Evolutionary conservation across 2,797 vertebrate genomes (phyloP), one percentile per base, ranked within the genome.

Genomic region (Acestrorhynchus altus): DNA sequence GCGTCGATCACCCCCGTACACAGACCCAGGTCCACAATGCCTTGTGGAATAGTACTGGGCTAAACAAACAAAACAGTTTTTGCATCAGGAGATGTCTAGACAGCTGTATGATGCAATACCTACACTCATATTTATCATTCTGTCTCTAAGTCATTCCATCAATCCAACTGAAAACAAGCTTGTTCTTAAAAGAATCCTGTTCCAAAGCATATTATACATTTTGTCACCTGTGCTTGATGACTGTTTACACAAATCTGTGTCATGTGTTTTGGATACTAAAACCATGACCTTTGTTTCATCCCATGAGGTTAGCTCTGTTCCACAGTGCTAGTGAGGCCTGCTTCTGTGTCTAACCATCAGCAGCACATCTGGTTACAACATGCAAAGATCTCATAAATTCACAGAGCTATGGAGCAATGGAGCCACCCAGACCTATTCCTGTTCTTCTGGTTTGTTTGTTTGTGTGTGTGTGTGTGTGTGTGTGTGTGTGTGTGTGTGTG

Each of bases 21-120:
- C 31, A 89, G 87, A 89, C 94, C 94, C 93, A 95, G 93, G 86
- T 95, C 94, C 16, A 95, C 92, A 0, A 93, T 94, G 67, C 94
- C 94, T 84, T 95, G 94, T 60, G 94, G 94, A 79, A 95, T 83
- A 0, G 94, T 95, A 83, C 93, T 94, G 1, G 93, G 92, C 94
- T 94, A 56, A 66, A 75, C 18, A 59, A 64, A 40, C 35, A 40
- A 15, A 15, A 9, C n/a, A n/a, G n/a, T n/a, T n/a, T n/a, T n/a
- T n/a, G n/a, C 31, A 16, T 35, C 57, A 31, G 31, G n/a, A 10
- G 10, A 13, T 0, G 61, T 64, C 61, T 42, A 22, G 61, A 42
- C 35, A 44, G 61, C 61, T 13, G 8, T 6, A 42, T 42, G 16
- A 60, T 10, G 57, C 28, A 18, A 31, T 1, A 60, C 28, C 6